Base-by-base conservation (phyloP, 2,797 vertebrate species). In the Alosa sapidissima region DNA sequence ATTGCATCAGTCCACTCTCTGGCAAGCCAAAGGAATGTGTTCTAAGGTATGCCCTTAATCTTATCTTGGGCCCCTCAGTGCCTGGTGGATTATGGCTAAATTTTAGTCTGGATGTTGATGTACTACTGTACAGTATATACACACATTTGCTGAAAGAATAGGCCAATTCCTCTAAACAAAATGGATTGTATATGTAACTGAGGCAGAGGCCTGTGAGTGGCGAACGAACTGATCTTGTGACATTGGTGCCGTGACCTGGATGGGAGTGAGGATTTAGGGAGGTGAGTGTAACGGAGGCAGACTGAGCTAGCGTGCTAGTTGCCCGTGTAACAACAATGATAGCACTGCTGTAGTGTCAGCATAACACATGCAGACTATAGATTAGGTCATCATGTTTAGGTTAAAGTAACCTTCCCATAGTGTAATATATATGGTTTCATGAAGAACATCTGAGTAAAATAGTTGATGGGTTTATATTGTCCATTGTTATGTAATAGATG, bases 31-130 rank as follows among this genome's bases (percentile, higher is more conserved):
- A 78, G 41, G 72, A 47, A 75, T 75, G 68, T 75, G 68, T 45
- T 75, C 14, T 75, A 75, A 75, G 68, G 68, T 75, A 75, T 19
- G 68, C 68, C 68, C 14, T 14, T 75, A 78, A 47, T 47, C 36
- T 78, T 45, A 78, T 78, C 72, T 78, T 21, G 72, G 36, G 16
- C 72, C 36, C 14, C 72, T 78, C 14, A 5, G 72, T 78, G 72
- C 36, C 36, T 45, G 72, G 36, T 78, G 5, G 72, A 78, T 47
- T 78, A 47, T 1, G 19, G 24, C 68, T 75, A 41, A 36, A 5
- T 47, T 45, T 8, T 47, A 16, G 3, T 75, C 33, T 41, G 33
- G 16, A 45, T 75, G 10, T 21, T 75, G 68, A 41, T 33, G 33
- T 65, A 62, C 19, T 41, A 41, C 41, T 41, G 41, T 41, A 28